Conservation (phyloP, 2,113 vertebrate species). For the Ptilorrhoa leucosticta region DNA sequence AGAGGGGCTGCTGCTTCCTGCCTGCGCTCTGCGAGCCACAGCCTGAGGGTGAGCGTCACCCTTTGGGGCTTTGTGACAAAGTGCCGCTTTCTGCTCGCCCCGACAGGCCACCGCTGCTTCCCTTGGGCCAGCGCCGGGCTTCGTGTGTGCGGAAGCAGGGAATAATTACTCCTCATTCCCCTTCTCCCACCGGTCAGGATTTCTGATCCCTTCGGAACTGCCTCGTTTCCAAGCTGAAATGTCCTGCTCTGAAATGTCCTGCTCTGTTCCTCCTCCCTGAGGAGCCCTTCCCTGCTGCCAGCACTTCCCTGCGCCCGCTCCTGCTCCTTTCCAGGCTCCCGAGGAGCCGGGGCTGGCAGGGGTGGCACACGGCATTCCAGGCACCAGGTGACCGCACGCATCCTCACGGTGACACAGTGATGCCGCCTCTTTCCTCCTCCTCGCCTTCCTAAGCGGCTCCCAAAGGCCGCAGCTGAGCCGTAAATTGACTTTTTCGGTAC, state of each 20-base stretch:
- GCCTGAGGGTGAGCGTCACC: neutral
- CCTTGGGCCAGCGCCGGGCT: neutral
- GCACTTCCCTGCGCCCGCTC: neutral
- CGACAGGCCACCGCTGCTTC: neutral
- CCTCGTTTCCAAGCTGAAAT: neutral
- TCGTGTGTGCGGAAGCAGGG: neutral
- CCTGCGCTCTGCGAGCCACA: neutral
- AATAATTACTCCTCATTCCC: neutral
- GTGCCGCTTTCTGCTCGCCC: neutral
- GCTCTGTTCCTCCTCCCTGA: neutral
- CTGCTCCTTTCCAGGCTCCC: neutral
- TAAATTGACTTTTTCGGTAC: neutral
- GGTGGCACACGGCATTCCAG: neutral
- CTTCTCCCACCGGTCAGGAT: neutral
- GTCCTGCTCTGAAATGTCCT: rapidly evolving
- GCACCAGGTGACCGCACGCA: neutral
- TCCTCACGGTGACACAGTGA: neutral
- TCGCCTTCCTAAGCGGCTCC: neutral
- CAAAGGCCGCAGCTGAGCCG: neutral
- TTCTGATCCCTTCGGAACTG: neutral
- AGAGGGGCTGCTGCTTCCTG: neutral
- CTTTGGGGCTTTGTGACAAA: neutral
- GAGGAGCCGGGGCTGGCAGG: neutral
- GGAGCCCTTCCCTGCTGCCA: neutral
- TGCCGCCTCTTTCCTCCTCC: neutral